Conservation (phyloP, 1,140 invertebrate genomes). For the Calephelis virginiensis region DNA sequence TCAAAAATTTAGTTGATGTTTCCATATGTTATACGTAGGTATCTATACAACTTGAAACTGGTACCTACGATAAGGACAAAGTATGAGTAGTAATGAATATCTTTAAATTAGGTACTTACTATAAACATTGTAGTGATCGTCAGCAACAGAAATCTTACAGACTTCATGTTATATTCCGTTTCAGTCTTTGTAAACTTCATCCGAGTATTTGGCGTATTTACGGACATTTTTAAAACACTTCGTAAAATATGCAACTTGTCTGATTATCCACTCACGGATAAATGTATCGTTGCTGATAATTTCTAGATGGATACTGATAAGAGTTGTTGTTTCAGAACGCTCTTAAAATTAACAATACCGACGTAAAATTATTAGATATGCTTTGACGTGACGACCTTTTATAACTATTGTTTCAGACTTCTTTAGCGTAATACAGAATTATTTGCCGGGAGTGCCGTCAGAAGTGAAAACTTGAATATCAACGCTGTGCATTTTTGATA, state of each 20-base stretch:
- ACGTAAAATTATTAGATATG: constrained; percentile 6
- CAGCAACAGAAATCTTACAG: constrained; percentile 65
- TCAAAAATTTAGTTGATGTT: no score
- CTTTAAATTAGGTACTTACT: constrained; percentile 46
- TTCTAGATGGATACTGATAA: constrained; percentile 27
- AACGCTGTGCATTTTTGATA: no score
- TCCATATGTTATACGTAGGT: no score
- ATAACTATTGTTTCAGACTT: not conserved
- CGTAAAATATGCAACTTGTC: constrained; percentile 3
- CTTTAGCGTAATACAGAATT: no score
- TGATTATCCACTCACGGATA: constrained; percentile 19
- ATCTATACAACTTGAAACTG: no score
- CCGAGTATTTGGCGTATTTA: constrained; percentile 26
- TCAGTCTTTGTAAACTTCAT: constrained; percentile 64
- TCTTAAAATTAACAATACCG: constrained; percentile 5
- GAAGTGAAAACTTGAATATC: no score
- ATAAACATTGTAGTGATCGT: constrained; percentile 71
- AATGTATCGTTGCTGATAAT: constrained; percentile 31
- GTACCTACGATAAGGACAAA: no score
- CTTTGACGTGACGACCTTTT: not conserved
- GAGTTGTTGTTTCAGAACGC: constrained; percentile 18
- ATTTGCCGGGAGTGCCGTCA: no score
- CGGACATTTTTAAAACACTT: constrained; percentile 34
- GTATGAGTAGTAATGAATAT: not conserved
- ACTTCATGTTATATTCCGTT: constrained; percentile 70